phyloP scores from a whole-genome alignment of 2,888 invertebrate species.

The Microchrysa polita region DNA sequence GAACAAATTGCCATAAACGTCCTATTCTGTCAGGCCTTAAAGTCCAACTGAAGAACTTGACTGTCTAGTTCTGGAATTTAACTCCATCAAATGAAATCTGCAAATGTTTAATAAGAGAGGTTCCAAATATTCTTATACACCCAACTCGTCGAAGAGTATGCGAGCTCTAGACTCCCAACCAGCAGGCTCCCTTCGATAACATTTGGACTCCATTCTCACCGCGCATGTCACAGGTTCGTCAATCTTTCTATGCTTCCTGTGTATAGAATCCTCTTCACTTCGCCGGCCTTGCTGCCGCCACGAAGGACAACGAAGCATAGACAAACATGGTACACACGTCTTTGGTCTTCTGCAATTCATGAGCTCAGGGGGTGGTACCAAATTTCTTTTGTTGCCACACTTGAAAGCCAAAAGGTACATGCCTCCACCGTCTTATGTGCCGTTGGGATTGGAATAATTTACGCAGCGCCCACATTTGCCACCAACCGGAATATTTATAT shows the following conservation, averaged over 20 bases:
- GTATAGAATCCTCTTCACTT: constrained; percentile 33
- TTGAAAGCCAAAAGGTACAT: constrained; percentile 48
- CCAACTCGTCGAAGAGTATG: neutral
- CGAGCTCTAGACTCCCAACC: neutral
- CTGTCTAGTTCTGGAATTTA: too few relatives aligned
- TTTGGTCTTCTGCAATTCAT: constrained; percentile 45
- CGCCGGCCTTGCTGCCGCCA: constrained; percentile 1
- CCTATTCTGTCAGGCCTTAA: too few relatives aligned
- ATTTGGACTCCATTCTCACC: neutral
- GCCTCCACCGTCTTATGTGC: constrained; percentile 49
- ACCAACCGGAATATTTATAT: constrained; percentile 35
- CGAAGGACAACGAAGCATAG: constrained; percentile 37
- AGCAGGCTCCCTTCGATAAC: neutral
- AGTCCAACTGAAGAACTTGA: too few relatives aligned
- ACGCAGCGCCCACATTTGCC: constrained; percentile 45
- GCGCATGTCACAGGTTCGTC: constrained; percentile 26
- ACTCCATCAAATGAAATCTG: too few relatives aligned
- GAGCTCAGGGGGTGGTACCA: constrained; percentile 49
- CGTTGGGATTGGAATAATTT: constrained; percentile 49
- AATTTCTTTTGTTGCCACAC: constrained; percentile 45
- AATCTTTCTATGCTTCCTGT: constrained; percentile 23
- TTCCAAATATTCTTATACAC: constrained; percentile 8
- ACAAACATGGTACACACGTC: constrained; percentile 27
- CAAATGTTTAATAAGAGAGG: neutral
- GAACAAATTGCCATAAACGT: too few relatives aligned